Evolutionary conservation across 2,888 invertebrate species (phyloP).

Genomic region (Pedicia rivosa): DNA sequence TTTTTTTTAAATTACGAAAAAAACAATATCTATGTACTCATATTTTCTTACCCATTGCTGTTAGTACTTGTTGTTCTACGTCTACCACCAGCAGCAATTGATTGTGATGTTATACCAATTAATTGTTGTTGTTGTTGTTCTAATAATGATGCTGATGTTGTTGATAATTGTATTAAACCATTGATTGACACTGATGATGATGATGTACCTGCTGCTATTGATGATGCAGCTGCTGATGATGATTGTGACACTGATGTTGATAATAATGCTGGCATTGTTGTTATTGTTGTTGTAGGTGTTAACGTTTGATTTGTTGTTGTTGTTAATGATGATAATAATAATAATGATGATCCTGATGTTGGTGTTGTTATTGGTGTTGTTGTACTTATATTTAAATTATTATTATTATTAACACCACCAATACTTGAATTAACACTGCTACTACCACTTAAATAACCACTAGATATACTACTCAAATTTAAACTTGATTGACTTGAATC

Average conservation of each 20-base stretch:
- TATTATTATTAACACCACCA: slow-evolving; percentile 10
- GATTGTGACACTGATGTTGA: slow-evolving; percentile 9
- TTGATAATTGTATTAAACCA: slow-evolving; percentile 2
- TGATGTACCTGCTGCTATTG: not conserved
- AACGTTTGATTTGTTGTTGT: slow-evolving; percentile 7
- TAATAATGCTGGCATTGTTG: slow-evolving; percentile 8
- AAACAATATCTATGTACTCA: not conserved
- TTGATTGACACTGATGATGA: too few relatives aligned
- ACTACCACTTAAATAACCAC: slow-evolving; percentile 19
- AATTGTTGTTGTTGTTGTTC: slow-evolving; percentile 4
- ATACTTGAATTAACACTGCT: slow-evolving; percentile 14
- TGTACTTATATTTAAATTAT: slow-evolving; percentile 4
- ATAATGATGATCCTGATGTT: not conserved
- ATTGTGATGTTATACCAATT: slow-evolving; percentile 4
- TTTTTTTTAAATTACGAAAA: not conserved
- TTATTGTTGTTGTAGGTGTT: slow-evolving; percentile 8
- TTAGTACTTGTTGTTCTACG: slow-evolving; percentile 30
- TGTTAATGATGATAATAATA: not conserved
- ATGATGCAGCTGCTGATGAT: slow-evolving; percentile 16
- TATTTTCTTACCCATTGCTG: slow-evolving; percentile 25
- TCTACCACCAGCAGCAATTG: slow-evolving; percentile 15
- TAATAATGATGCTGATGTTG: not conserved
- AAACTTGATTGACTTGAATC: slow-evolving; percentile 19
- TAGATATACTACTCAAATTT: slow-evolving; percentile 17
- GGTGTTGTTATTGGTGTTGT: not conserved